Percentiles rank a stretch among this genome's conserved stretches.
These are phyloP conservation scores for Luperina testacea DNA, from an alignment of 2,888 invertebrate species.

Conservation along the genomic window DNA sequence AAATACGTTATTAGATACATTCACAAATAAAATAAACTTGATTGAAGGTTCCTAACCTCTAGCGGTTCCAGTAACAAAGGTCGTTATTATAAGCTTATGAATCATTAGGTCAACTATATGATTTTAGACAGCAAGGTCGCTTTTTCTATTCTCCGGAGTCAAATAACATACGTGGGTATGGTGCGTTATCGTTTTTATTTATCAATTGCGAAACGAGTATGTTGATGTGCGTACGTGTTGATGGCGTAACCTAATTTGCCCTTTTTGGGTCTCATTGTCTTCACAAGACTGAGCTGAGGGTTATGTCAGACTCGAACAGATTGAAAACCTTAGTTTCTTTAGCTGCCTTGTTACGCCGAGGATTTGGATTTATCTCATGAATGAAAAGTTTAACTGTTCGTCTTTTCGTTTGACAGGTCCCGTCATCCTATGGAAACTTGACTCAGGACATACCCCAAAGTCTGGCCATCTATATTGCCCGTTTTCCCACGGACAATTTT, in stretches of 20 bases:
- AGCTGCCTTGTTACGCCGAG: neutral
- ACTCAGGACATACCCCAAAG: neutral
- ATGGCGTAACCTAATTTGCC: conserved; percentile 46
- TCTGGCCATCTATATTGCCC: neutral
- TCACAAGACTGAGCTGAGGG: conserved; percentile 13
- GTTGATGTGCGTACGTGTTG: conserved; percentile 31
- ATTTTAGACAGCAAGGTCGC: conserved; percentile 53
- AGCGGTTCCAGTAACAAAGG: conserved; percentile 31
- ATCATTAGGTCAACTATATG: conserved; percentile 53
- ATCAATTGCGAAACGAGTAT: conserved; percentile 50
- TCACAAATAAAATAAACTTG: conserved; percentile 40
- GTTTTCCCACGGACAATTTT: neutral
- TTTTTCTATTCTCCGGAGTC: conserved; percentile 47
- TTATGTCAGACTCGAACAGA: neutral
- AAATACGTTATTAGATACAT: conserved; percentile 40
- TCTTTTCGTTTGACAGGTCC: neutral
- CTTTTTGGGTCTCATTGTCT: conserved; percentile 28
- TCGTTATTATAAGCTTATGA: conserved; percentile 27
- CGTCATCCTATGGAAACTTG: neutral
- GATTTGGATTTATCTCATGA: neutral
- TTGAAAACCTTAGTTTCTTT: neutral
- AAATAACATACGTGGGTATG: conserved; percentile 39
- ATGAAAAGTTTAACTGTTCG: neutral
- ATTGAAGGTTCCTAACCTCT: conserved; percentile 49
- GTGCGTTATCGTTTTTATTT: conserved; percentile 43